A percentile compares a stretch with the other conserved stretches of the same genome.
Conservation (phyloP, 2,888 invertebrate genomes). For the Lepidonotus clava region DNA sequence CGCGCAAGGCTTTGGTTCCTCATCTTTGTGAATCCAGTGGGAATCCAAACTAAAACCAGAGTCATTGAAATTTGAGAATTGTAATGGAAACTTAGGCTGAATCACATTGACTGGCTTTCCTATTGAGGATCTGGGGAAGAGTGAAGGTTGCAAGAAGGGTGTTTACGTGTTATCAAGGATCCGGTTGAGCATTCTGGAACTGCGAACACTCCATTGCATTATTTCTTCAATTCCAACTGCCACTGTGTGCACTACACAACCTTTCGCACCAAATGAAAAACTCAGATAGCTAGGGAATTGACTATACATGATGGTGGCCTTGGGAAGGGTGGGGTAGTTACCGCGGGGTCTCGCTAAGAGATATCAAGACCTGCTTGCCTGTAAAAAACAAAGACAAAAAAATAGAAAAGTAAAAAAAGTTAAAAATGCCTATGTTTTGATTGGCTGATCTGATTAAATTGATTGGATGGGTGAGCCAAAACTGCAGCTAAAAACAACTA, state of each 20-base stretch:
- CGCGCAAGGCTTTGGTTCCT: not conserved
- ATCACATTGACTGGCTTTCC: not conserved
- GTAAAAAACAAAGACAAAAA: constrained; percentile 6
- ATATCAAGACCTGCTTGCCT: constrained; percentile 45
- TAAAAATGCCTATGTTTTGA: not conserved
- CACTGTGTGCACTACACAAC: not conserved
- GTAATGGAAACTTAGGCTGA: not conserved
- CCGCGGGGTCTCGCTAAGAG: constrained; percentile 16
- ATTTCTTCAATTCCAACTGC: not conserved
- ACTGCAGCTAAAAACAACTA: not conserved
- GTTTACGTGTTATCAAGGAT: not conserved
- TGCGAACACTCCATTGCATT: not conserved
- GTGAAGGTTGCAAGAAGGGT: not conserved
- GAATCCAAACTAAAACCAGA: not conserved
- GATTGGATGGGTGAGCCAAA: not conserved
- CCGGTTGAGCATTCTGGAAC: too few relatives aligned
- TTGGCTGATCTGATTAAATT: not conserved
- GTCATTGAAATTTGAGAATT: not conserved
- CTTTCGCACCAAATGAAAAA: constrained; percentile 37
- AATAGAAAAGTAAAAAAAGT: not conserved
- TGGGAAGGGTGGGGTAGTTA: not conserved
- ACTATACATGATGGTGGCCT: not conserved
- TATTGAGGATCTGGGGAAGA: not conserved
- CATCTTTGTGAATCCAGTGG: not conserved
- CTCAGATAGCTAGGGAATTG: constrained; percentile 32